Base-by-base conservation (phyloP, 2,888 invertebrate genomes). In the Harpalus rufipes region DNA sequence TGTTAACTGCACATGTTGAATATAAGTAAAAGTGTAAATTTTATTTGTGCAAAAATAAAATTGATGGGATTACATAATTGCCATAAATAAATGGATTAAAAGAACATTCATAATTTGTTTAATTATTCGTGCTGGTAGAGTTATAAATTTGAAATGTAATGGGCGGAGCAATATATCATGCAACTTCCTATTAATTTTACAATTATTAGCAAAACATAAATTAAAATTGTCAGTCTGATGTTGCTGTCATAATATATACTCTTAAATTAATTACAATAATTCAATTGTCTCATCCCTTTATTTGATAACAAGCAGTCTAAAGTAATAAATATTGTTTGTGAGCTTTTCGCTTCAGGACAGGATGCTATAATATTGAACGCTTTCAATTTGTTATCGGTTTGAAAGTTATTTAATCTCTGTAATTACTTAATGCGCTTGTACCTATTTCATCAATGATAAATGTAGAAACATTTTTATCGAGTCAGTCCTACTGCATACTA, bases 241-340 rank as follows among this genome's bases (percentile, higher is more conserved):
- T 58, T 78, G 39, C 58, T 78, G 78, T 58, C 41, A 58, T 56
- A 78, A 58, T 78, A 58, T 78, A 78, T 21, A 58, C 56, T 78
- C 56, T 78, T 74, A 44, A 78, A 78, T 78, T 78, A 78, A 78
- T 78, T 78, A 58, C 56, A 58, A 78, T 78, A 78, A 78, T 78
- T 78, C 78, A 78, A 78, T 78, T 58, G 56, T 76, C 51, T 16
- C 56, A 56, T 63, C 25, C 78, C 78, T 78, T 76, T 78, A 58
- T 56, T 25, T 58, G 78, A 78, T 78, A 78, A 76, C 76, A 76
- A 78, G 78, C 78, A 32, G 78, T 78, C 78, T 25, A 78, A 78
- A 7, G 58, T 78, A 78, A 78, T 78, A 58, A 78, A 78, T 78
- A 78, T 25, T 78, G 78, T 78, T 78, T 78, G 78, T 58, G 58